Percentiles rank a stretch among this genome's conserved stretches.
These are phyloP conservation scores for Pelagia noctiluca DNA, from an alignment of 30 jellyfish, hydroid and myxozoan genomes.

Conservation along the genomic window DNA sequence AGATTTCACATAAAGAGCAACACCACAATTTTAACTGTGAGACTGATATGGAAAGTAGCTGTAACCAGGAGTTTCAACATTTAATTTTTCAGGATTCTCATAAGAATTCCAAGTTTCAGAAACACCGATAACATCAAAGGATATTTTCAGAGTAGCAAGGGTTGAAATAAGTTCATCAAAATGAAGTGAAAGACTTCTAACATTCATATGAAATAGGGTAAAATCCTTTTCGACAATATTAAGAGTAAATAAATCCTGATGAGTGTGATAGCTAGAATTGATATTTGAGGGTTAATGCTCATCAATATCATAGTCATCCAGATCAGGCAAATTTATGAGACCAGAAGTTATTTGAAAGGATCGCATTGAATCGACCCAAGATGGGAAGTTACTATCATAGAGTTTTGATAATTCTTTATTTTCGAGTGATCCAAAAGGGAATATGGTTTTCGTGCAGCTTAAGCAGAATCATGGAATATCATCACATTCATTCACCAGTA, in stretches of 20 bases:
- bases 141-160: conserved; percentile 24
- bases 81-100: conserved; percentile 36
- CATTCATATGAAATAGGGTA: conserved; percentile 43
- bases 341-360: neutral
- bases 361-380: neutral
- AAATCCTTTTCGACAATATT: conserved; percentile 18
- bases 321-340: conserved; percentile 39
- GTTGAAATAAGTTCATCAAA: conserved; percentile 43
- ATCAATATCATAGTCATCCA: conserved; percentile 57
- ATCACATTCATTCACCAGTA: neutral
- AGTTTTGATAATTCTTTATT: conserved; percentile 1
- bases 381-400: neutral
- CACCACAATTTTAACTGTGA: conserved; percentile 44
- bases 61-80: conserved; percentile 36
- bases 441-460: conserved; percentile 17
- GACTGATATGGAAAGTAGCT: conserved; percentile 19
- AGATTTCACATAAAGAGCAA: conserved; percentile 33
- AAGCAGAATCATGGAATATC: conserved; percentile 5
- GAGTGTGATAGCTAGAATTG: conserved; percentile 30
- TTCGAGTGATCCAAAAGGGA: neutral
- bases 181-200: conserved; percentile 52
- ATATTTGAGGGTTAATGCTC: conserved; percentile 37
- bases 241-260: conserved; percentile 42
- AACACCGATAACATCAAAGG: conserved; percentile 34
- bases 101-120: conserved; percentile 38